These are phyloP conservation scores for Zaprionus camerounensis DNA, from an alignment of 1,140 invertebrate species.

Conservation along the genomic window DNA sequence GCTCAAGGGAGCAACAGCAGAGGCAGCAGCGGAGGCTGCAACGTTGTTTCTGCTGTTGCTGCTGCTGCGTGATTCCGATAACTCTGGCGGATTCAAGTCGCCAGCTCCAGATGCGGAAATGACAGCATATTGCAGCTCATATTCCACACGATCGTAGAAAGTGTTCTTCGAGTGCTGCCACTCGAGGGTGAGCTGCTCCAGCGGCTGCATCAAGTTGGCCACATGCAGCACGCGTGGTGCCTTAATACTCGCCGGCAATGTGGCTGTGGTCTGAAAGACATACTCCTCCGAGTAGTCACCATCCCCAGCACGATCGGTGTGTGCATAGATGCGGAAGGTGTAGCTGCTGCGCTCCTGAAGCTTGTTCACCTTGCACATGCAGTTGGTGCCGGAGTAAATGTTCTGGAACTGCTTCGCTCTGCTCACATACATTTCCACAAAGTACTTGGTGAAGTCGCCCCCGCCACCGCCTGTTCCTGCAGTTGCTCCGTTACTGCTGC, in stretches of 20 bases:
- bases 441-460: constrained; percentile 89
- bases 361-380: constrained; percentile 91
- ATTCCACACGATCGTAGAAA: constrained; percentile 79
- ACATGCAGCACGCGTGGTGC: constrained; percentile 86
- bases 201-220: constrained; percentile 51
- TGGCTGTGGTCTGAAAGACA: constrained; percentile 89
- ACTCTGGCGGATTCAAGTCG: constrained; percentile 46
- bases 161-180: constrained; percentile 85
- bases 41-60: constrained; percentile 40
- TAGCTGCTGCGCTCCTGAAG: constrained; percentile 91
- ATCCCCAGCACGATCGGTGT: constrained; percentile 91
- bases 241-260: constrained; percentile 91
- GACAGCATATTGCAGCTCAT: constrained; percentile 75
- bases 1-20: constrained; percentile 41
- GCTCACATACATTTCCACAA: constrained; percentile 90
- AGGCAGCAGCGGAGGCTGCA: neutral
- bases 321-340: constrained; percentile 92
- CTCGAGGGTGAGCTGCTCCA: constrained; percentile 84
- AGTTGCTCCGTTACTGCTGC: constrained; percentile 84
- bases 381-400: constrained; percentile 91
- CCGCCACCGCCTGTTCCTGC: neutral
- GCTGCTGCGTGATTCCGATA: constrained; percentile 53
- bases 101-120: constrained; percentile 8
- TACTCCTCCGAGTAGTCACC: constrained; percentile 90
- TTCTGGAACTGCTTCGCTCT: constrained; percentile 88